Evolutionary conservation across 2,888 invertebrate genomes (phyloP).

Genomic region (Drosophila anomelani): DNA sequence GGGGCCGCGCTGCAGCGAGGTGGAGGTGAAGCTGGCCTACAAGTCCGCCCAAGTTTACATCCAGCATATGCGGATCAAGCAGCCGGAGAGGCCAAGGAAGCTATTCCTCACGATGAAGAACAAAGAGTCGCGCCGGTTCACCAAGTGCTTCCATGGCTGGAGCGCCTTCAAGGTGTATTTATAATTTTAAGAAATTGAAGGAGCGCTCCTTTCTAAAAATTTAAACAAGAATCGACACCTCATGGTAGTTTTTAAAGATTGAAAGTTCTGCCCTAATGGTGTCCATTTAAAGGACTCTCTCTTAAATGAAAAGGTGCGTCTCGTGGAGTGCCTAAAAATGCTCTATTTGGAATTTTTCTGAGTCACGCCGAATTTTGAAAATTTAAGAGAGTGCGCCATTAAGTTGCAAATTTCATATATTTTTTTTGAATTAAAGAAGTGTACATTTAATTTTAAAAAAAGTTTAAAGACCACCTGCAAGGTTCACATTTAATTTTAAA

Average conservation of each 20-base stretch:
- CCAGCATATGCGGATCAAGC: conserved; percentile 97
- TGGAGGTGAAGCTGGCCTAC: conserved; percentile 99
- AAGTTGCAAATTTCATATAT: neutral
- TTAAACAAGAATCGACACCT: conserved; percentile 1
- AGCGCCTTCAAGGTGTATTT: conserved; percentile 90
- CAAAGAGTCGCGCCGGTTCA: conserved; percentile 97
- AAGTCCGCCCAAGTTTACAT: conserved; percentile 99
- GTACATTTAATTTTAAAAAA: conserved; percentile 5
- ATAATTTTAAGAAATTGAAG: conserved; percentile 39
- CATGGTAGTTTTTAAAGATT: neutral
- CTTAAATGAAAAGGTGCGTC: conserved; percentile 1
- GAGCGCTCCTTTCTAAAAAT: neutral
- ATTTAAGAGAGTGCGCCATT: conserved; percentile 3
- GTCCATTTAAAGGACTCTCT: neutral
- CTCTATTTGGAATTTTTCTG: neutral
- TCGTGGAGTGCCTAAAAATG: neutral
- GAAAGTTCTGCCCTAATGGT: neutral
- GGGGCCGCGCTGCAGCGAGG: conserved; percentile 98
- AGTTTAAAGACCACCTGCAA: conserved; percentile 92
- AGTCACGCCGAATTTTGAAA: neutral
- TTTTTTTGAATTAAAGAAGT: conserved; percentile 15
- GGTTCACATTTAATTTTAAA: conserved; percentile 58
- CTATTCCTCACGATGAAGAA: conserved; percentile 97
- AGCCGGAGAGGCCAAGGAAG: conserved; percentile 95
- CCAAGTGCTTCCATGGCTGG: conserved; percentile 99